Percentiles rank a stretch among this genome's conserved stretches.
These are phyloP conservation scores for Nixonia krombeini DNA, from an alignment of 1,140 invertebrate species.

Conservation along the genomic window DNA sequence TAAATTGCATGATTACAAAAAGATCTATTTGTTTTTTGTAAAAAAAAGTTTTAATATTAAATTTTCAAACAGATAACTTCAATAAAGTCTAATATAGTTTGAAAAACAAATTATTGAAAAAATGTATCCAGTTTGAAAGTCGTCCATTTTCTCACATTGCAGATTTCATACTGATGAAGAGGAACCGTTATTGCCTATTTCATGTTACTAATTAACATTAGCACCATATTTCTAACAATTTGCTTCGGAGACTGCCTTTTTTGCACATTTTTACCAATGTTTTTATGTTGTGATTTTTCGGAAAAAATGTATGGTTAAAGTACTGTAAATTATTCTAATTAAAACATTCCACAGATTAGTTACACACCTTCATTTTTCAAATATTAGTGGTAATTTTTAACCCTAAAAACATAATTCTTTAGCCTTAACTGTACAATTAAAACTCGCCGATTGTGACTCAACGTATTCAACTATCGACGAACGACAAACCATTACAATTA, in stretches of 20 bases:
- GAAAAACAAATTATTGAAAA: too few relatives aligned
- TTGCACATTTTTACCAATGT: conserved; percentile 8
- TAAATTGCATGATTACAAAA: background rate
- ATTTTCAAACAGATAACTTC: too few relatives aligned
- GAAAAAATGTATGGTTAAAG: too few relatives aligned
- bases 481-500: conserved; percentile 24
- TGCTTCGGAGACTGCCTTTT: background rate
- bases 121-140: too few relatives aligned
- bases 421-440: too few relatives aligned
- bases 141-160: background rate
- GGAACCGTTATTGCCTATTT: conserved; percentile 17
- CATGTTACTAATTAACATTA: conserved; percentile 37
- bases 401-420: too few relatives aligned
- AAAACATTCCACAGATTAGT: background rate
- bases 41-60: background rate
- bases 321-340: too few relatives aligned
- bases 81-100: background rate
- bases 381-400: too few relatives aligned
- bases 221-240: conserved; percentile 51
- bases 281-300: background rate
- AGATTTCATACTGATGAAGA: background rate
- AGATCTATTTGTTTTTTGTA: background rate
- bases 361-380: conserved; percentile 2
- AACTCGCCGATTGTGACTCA: too few relatives aligned
- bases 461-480: conserved; percentile 10